Evolutionary conservation across 2,797 vertebrate genomes (phyloP).

Genomic region (Taeniopygia guttata): DNA sequence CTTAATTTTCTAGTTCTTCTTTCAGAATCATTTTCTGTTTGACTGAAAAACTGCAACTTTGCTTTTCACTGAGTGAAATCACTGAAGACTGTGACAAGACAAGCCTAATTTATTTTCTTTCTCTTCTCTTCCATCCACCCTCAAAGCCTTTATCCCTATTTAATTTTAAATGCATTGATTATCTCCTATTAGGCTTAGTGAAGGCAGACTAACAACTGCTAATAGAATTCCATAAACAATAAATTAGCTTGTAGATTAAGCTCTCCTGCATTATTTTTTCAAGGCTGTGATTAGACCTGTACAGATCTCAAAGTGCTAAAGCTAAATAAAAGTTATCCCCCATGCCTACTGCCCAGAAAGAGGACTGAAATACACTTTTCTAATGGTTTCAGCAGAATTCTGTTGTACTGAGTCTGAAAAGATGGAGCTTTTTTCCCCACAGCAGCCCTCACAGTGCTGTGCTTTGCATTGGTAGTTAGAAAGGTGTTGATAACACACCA

Average conservation of each 20-base stretch:
- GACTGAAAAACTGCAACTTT: slow-evolving; percentile 5
- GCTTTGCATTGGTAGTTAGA: neutral
- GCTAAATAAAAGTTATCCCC: slow-evolving; percentile 25
- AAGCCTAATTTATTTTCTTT: slow-evolving; percentile 4
- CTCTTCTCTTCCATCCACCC: neutral
- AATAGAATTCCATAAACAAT: slow-evolving; percentile 48
- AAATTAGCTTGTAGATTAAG: slow-evolving; percentile 48
- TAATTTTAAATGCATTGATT: slow-evolving; percentile 32
- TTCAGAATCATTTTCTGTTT: neutral
- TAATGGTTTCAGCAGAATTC: neutral
- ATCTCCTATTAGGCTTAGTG: neutral
- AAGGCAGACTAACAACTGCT: slow-evolving; percentile 28
- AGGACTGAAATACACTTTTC: neutral
- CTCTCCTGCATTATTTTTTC: neutral
- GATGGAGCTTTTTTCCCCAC: neutral
- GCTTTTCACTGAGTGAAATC: neutral
- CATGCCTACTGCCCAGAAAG: neutral
- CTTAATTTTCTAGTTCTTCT: slow-evolving; percentile 5
- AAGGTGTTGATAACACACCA: neutral
- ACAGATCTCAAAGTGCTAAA: neutral
- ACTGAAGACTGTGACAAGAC: neutral
- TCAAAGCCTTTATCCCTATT: neutral
- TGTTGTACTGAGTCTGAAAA: neutral
- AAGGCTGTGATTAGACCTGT: neutral
- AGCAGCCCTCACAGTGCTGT: neutral